Conservation (phyloP, 2,888 invertebrate genomes). For the Gortyna flavago region DNA sequence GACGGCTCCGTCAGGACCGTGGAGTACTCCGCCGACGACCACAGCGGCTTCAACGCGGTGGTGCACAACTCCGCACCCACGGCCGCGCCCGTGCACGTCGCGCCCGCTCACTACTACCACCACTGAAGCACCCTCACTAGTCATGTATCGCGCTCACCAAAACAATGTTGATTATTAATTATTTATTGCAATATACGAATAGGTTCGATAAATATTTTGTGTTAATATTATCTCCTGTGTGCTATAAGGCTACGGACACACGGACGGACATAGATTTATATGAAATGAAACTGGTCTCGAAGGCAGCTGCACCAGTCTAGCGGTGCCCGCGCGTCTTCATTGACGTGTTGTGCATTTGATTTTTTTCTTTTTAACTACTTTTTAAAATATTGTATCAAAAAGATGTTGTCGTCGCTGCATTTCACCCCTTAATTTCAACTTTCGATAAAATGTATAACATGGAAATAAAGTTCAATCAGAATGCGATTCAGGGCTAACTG, state of each 20-base stretch:
- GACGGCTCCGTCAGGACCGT: conserved; percentile 90
- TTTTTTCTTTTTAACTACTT: too few species aligned
- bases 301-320: too few species aligned
- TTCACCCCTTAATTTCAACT: neutral
- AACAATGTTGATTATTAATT: conserved; percentile 51
- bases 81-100: conserved; percentile 61
- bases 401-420: too few species aligned
- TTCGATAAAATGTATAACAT: neutral
- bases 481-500: neutral
- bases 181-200: conserved; percentile 61
- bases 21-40: conserved; percentile 89
- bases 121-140: conserved; percentile 61
- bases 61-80: conserved; percentile 79
- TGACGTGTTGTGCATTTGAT: too few species aligned
- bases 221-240: neutral
- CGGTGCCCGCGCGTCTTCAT: too few species aligned
- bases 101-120: conserved; percentile 72
- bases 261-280: too few species aligned
- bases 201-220: conserved; percentile 20
- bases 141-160: conserved; percentile 43
- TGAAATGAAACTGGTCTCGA: too few species aligned
- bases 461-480: neutral
- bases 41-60: conserved; percentile 87
- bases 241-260: too few species aligned
- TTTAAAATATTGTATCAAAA: too few species aligned